Base-by-base conservation (phyloP, 2,797 vertebrate species). In the Oryzias sinensis region DNA sequence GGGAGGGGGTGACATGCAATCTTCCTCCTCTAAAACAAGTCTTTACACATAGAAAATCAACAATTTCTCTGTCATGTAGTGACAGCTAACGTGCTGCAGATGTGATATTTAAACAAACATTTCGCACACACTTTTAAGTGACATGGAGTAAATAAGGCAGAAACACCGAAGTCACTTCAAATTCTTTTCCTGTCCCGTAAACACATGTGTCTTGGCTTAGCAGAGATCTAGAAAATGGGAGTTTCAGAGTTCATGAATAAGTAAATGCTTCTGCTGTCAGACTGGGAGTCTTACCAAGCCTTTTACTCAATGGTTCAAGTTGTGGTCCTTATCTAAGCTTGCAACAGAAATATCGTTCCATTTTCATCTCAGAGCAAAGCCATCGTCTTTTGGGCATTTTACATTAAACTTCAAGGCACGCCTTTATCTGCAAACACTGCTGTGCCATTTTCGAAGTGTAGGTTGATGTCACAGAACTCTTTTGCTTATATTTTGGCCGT, bases 401-500 rank as follows among this genome's bases (percentile, higher is more conserved):
- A 52, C 43, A 57, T 20, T 20, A 37, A 14, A 46, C 57, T 61
- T 51, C 14, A 49, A 69, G 60, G 43, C 49, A 43, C 63, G 43
- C 48, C 53, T 44, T 44, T 33, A 56, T 59, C 59, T 70, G 43
- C 72, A 63, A 63, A 72, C 46, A 65, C 60, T 65, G 65, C 56
- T 27, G 45, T 61, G 44, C n/a, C 65, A 62, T 40, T 65, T 56
- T 29, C 33, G 40, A 37, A 55, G 50, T 68, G 72, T 67, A 62
- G 74, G 53, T 76, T 55, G 49, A 37, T 67, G 56, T 77, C 33
- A 37, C 63, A 56, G 53, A 40, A n/a, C 18, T 62, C 74, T 68
- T 46, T 37, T 1, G 9, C 2, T 15, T 37, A 9, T 47, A 46
- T 37, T 16, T 56, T 4, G 22, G 43, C 37, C 6, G 9, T 56